Evolutionary conservation across 2,113 vertebrate genomes (phyloP).

Genomic region (Thalassoma bifasciatum): DNA sequence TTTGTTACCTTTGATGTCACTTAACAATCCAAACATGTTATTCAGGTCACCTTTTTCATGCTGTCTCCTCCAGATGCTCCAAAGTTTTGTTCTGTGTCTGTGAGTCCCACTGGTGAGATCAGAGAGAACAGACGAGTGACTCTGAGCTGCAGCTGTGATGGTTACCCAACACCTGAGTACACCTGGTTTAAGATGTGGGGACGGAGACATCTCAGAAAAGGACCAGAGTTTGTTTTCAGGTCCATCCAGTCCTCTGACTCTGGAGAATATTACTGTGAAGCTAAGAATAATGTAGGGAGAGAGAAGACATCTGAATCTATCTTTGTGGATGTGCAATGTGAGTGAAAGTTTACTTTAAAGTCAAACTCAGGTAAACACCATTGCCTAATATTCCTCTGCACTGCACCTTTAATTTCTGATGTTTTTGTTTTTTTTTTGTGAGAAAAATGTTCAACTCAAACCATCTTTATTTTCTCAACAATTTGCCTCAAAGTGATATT

Average conservation of each 20-base stretch:
- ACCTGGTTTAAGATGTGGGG: background rate
- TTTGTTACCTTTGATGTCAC: no score
- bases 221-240: background rate
- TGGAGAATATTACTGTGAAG: conserved; percentile 18
- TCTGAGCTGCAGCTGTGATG: background rate
- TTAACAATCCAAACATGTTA: no score
- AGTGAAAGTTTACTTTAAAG: background rate
- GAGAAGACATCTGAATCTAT: background rate
- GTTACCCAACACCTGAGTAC: background rate
- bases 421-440: no score
- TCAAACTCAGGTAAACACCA: no score
- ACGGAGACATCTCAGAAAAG: background rate
- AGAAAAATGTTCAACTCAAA: no score
- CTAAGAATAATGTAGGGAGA: conserved; percentile 16
- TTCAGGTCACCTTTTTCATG: no score
- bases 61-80: background rate
- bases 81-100: background rate
- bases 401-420: no score
- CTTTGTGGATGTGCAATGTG: conserved; percentile 29
- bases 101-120: background rate
- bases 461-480: no score
- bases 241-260: conserved; percentile 19
- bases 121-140: no score
- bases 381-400: no score
- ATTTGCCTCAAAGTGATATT: no score